Conservation (phyloP, 2,797 vertebrate species). For the Hemitrygon akajei region DNA sequence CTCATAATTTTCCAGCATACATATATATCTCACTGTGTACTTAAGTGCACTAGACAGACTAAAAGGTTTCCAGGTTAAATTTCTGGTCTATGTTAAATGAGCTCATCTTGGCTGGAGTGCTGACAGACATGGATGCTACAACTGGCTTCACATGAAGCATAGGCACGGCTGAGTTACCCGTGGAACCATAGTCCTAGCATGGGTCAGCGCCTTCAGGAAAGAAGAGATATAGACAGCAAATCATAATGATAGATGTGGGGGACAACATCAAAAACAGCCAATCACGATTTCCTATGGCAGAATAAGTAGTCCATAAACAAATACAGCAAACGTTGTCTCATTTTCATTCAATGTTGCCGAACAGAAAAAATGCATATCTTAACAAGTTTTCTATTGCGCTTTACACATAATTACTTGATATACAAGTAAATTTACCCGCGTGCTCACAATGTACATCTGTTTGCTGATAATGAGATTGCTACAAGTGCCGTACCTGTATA, state of each 20-base stretch:
- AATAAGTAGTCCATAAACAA: background rate
- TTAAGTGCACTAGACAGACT: background rate
- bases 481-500: slow-evolving; percentile 79
- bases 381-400: background rate
- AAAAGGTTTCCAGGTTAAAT: background rate
- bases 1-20: background rate
- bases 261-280: background rate
- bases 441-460: background rate
- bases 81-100: slow-evolving; percentile 12
- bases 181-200: slow-evolving; percentile 26
- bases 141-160: background rate
- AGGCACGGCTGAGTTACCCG: background rate
- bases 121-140: background rate
- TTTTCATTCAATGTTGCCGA: background rate
- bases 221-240: background rate
- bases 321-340: background rate
- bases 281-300: background rate
- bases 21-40: background rate
- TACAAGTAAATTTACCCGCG: background rate
- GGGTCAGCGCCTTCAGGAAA: background rate
- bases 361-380: background rate
- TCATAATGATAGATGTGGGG: background rate
- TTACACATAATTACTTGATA: background rate
- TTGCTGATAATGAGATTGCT: background rate
- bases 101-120: background rate